Evolutionary conservation across 2,888 invertebrate species (phyloP).

Genomic region (Hesperia comma): DNA sequence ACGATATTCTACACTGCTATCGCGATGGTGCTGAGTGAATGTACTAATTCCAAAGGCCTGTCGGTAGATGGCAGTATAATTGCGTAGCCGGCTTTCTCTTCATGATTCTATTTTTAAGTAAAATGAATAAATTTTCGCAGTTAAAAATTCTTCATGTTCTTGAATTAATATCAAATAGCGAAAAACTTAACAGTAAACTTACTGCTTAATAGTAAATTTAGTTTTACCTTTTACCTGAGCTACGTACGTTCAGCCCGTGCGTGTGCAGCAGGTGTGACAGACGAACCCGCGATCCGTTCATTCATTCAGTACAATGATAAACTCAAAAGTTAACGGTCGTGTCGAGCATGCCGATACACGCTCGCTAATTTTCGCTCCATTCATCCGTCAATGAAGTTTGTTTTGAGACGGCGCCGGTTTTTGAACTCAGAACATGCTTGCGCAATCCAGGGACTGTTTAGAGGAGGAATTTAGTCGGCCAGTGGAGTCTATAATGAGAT

Average conservation of each 20-base stretch:
- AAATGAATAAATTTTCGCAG: too few species aligned
- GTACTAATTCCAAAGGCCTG: neutral
- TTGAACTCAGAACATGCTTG: constrained; percentile 55
- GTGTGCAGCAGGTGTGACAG: constrained; percentile 21
- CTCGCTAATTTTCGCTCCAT: constrained; percentile 45
- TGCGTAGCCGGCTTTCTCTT: neutral
- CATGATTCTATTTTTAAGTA: neutral
- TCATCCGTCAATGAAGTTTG: constrained; percentile 54
- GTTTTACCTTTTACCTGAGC: constrained; percentile 13
- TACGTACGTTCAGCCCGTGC: neutral
- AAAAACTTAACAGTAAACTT: too few species aligned
- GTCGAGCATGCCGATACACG: constrained; percentile 41
- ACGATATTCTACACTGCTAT: too few species aligned
- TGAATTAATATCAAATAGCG: too few species aligned
- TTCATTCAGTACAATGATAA: constrained; percentile 50
- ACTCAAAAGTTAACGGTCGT: constrained; percentile 50
- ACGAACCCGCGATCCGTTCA: constrained; percentile 31
- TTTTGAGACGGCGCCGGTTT: constrained; percentile 51
- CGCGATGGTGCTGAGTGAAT: neutral
- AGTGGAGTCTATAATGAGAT: constrained; percentile 78
- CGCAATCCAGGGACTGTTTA: constrained; percentile 54
- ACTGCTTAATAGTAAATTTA: neutral
- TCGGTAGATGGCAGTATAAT: neutral
- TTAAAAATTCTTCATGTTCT: too few species aligned
- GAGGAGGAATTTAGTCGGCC: constrained; percentile 71